These are phyloP conservation scores for Tuberolachnus salignus DNA, from an alignment of 2,888 invertebrate species.

Conservation along the genomic window DNA sequence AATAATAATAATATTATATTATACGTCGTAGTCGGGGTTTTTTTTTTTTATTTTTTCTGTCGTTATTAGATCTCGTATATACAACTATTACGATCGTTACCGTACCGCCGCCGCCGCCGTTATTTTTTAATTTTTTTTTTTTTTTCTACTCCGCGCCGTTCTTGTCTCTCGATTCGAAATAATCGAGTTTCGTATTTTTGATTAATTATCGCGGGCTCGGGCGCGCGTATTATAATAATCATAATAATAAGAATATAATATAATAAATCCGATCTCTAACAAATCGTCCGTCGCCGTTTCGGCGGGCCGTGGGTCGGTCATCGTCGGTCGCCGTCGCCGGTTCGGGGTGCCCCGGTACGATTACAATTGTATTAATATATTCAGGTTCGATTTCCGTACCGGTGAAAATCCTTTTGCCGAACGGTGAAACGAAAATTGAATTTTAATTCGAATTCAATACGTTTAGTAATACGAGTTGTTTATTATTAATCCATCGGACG, in stretches of 20 bases:
- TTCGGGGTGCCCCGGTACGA: no score
- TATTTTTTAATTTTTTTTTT: no score
- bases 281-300: constrained; percentile 35
- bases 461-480: no score
- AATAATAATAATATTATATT: neutral
- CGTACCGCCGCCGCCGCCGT: constrained; percentile 25
- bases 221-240: no score
- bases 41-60: constrained; percentile 4
- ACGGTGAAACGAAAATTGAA: no score
- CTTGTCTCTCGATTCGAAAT: constrained; percentile 31
- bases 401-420: no score
- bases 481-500: no score
- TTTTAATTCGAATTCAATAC: no score
- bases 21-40: neutral
- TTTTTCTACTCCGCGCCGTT: neutral
- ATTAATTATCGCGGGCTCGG: constrained; percentile 36
- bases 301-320: constrained; percentile 33
- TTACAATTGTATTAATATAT: no score
- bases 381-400: no score
- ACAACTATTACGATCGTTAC: constrained; percentile 26
- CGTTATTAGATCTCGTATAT: neutral
- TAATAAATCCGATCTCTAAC: constrained; percentile 18
- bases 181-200: constrained; percentile 41
- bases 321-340: neutral
- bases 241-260: no score